Base-by-base conservation (phyloP, 1,140 invertebrate genomes). In the Panonychus citri region DNA sequence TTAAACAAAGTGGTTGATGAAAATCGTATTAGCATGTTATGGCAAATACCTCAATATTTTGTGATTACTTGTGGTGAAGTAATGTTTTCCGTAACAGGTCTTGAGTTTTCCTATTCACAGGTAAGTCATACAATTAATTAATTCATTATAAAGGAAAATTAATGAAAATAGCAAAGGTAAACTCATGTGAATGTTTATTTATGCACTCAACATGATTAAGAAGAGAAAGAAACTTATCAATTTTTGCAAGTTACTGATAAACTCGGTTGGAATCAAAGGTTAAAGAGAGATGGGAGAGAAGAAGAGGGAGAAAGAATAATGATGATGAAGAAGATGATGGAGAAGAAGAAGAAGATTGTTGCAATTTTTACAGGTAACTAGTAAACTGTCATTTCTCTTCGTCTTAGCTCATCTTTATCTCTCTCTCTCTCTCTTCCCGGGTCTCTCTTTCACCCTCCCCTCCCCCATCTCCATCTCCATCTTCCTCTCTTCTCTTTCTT, bases 1-100 rank as follows among this genome's bases (percentile, higher is more conserved):
- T n/a, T 19, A 5, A 8, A 59, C 28, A 15, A 26, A 42, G 34
- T 34, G 24, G 30, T 56, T 30, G 12, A 39, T 57, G 7, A 27
- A 39, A 37, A 58, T 52, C 21, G 24, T 58, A 17, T 62, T 19
- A 55, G 49, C 26, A 57, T 64, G 59, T 65, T 87, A 0, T 85
- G 79, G 79, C 74, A 89, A 59, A 66, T 91, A 17, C 85, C 87
- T 0, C 87, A 91, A 66, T 88, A 89, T 65, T 68, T 89, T 25
- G 69, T 89, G 1, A 81, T 93, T 58, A 90, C 87, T 0, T 72
- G 80, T 59, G 87, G 77, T 7, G 84, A 82, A 70, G 74, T 94
- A 26, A 78, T 94, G 73, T 91, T 91, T 66, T 85, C 83, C 0
- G 77, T 94, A 17, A 93, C 86, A 0, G 89, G 88, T 12, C 73